A percentile compares a stretch with the other conserved stretches of the same genome.
Conservation (phyloP, 2,113 vertebrate species). For the Hydrolagus affinis region DNA sequence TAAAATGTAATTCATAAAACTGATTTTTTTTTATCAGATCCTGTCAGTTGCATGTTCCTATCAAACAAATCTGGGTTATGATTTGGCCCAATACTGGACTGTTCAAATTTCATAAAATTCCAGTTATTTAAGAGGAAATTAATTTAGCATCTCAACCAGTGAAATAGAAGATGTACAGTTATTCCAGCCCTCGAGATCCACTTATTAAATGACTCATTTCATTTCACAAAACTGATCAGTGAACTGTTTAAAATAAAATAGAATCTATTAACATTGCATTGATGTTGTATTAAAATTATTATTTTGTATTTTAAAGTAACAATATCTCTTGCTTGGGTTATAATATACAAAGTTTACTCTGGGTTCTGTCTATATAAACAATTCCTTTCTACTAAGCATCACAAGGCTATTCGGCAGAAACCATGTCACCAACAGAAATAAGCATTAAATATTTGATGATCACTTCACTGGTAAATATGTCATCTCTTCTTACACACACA, state of each 20-base stretch:
- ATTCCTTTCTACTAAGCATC: background rate
- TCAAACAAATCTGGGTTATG: background rate
- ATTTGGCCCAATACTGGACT: background rate
- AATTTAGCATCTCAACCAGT: conserved; percentile 12
- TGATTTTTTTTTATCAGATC: background rate
- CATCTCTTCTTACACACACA: background rate
- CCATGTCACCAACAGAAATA: background rate
- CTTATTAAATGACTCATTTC: background rate
- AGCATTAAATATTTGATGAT: background rate
- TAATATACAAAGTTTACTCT: background rate
- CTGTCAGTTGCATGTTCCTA: conserved; percentile 5
- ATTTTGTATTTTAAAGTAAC: background rate
- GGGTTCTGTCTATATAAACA: background rate
- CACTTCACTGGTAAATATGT: background rate
- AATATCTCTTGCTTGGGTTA: background rate
- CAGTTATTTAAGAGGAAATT: conserved; percentile 15
- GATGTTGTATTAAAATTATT: background rate
- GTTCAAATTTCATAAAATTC: background rate
- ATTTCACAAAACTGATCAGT: background rate
- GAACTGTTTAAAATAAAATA: background rate
- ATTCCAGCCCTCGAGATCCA: background rate
- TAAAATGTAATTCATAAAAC: conserved; percentile 12
- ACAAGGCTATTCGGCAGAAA: background rate
- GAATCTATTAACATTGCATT: background rate
- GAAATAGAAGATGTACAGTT: background rate